These are phyloP conservation scores for Drosophila macrospina DNA, from an alignment of 2,888 invertebrate genomes.

Conservation along the genomic window DNA sequence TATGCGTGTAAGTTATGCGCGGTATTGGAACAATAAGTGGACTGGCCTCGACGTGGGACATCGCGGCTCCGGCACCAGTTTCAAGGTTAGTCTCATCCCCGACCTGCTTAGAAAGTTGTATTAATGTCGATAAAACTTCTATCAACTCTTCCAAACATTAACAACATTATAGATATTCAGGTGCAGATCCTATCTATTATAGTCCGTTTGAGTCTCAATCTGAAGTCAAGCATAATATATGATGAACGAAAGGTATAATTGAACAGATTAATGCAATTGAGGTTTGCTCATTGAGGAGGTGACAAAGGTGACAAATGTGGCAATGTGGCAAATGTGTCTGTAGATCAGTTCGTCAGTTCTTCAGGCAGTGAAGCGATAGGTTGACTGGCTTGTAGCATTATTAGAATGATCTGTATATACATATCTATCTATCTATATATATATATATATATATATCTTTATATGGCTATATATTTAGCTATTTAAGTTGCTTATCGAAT, in stretches of 20 bases:
- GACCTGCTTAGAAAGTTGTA: not conserved
- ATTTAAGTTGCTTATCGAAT: not conserved
- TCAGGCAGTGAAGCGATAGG: slow-evolving; percentile 6
- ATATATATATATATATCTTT: too few relatives aligned
- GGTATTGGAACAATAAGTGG: slow-evolving; percentile 95
- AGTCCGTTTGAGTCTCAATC: not conserved
- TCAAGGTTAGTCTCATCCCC: slow-evolving; percentile 86
- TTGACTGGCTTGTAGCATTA: not conserved
- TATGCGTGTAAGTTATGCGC: slow-evolving; percentile 92
- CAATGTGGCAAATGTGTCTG: not conserved
- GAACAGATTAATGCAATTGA: slow-evolving; percentile 5
- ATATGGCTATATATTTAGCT: not conserved
- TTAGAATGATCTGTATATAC: not conserved
- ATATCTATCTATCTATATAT: too few relatives aligned
- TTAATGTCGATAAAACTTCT: slow-evolving; percentile 7
- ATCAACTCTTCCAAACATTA: not conserved
- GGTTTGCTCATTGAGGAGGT: not conserved
- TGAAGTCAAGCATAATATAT: not conserved
- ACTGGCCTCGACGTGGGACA: slow-evolving; percentile 97
- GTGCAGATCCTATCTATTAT: not conserved
- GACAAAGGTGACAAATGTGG: not conserved
- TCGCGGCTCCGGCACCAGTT: slow-evolving; percentile 96
- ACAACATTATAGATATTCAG: slow-evolving; percentile 5
- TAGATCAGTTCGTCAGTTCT: slow-evolving; percentile 5
- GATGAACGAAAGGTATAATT: slow-evolving; percentile 5